A percentile compares a stretch with the other conserved stretches of the same genome.
Conservation (phyloP, 2,113 vertebrate genomes). For the Trachemys scripta region DNA sequence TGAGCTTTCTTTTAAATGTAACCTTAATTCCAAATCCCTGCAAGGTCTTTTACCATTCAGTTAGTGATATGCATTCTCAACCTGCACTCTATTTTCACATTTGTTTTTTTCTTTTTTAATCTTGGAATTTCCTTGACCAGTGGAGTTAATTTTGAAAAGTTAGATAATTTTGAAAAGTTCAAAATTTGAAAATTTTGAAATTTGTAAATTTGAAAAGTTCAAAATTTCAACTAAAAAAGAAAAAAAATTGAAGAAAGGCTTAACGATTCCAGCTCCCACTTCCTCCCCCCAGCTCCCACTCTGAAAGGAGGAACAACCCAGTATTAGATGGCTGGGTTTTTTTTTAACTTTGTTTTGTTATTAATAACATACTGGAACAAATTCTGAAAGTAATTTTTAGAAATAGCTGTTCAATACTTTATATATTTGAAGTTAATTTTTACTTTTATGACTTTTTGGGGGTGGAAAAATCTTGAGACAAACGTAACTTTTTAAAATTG, state of each 20-base stretch:
- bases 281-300: not conserved
- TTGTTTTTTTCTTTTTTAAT: not conserved
- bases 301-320: not conserved
- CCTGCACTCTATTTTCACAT: not conserved
- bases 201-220: not conserved
- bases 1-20: not conserved
- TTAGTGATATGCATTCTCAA: not conserved
- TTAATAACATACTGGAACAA: not conserved
- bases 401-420: slow-evolving; percentile 28
- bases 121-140: not conserved
- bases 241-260: not conserved
- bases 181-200: not conserved
- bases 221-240: not conserved
- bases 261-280: rapidly evolving
- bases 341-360: not conserved
- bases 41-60: not conserved
- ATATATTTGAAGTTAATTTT: slow-evolving; percentile 4
- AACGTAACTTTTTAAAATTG: slow-evolving; percentile 15
- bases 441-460: not conserved
- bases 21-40: not conserved
- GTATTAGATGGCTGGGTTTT: not conserved
- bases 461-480: not conserved
- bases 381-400: not conserved
- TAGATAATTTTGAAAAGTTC: not conserved
- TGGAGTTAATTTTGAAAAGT: not conserved